phyloP scores from a whole-genome alignment of 2,113 vertebrate species.

The Brachyhypopomus occidentalis region DNA sequence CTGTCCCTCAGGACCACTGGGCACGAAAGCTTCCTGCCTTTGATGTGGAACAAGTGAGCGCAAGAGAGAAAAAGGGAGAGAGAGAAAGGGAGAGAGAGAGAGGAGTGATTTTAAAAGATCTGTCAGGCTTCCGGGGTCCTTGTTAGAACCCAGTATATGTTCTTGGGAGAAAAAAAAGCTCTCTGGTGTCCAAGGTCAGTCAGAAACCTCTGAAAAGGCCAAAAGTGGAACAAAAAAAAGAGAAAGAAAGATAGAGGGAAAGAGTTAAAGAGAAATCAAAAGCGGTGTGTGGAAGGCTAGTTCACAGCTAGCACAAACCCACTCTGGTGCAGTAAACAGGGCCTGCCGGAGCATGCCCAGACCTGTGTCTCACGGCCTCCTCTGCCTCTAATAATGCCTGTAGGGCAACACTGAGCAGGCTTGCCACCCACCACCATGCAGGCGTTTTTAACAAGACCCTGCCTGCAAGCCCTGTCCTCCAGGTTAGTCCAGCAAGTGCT shows the following conservation, averaged over 20 bases:
- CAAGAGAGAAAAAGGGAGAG: neutral
- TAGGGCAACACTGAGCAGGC: conserved; percentile 60
- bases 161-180: conserved; percentile 50
- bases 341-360: conserved; percentile 25
- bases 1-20: conserved; percentile 51
- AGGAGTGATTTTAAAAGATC: conserved; percentile 48
- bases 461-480: neutral
- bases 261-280: conserved; percentile 67
- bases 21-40: conserved; percentile 58
- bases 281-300: conserved; percentile 60
- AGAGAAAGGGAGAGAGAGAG: neutral
- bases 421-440: conserved; percentile 35
- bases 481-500: neutral
- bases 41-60: conserved; percentile 54
- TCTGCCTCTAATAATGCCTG: conserved; percentile 72
- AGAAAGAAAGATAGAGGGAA: conserved; percentile 16
- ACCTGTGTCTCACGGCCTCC: conserved; percentile 18
- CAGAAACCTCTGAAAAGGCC: conserved; percentile 41
- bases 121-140: conserved; percentile 51
- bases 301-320: conserved; percentile 62
- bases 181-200: conserved; percentile 44
- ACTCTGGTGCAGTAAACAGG: conserved; percentile 68
- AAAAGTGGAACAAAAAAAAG: conserved; percentile 10
- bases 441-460: conserved; percentile 1
- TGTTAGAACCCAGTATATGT: conserved; percentile 55